phyloP scores from a whole-genome alignment of 2,888 invertebrate genomes.

The Agrochola circellaris region DNA sequence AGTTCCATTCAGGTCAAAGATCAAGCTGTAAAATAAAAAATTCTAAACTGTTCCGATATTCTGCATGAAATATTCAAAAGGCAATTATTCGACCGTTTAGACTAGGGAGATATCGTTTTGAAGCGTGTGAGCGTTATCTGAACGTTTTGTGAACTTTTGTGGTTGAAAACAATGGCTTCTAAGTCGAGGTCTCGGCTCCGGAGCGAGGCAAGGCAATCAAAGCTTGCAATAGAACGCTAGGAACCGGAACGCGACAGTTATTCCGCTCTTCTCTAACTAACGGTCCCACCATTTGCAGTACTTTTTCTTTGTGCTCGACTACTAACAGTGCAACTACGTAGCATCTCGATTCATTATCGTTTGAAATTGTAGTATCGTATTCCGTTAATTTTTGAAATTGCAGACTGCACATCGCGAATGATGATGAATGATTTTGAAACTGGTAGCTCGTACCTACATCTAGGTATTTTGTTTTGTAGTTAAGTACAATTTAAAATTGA shows the following conservation, averaged over 20 bases:
- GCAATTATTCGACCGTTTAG: slow-evolving; percentile 54
- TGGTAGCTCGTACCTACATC: not conserved
- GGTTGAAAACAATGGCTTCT: slow-evolving; percentile 65
- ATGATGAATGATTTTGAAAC: not conserved
- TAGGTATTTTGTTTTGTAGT: not conserved
- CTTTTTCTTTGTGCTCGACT: slow-evolving; percentile 84
- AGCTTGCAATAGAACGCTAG: slow-evolving; percentile 72
- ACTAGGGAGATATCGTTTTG: slow-evolving; percentile 24
- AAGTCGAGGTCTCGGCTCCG: slow-evolving; percentile 52
- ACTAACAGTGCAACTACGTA: slow-evolving; percentile 66
- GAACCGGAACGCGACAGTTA: slow-evolving; percentile 87
- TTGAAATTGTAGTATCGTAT: slow-evolving; percentile 5
- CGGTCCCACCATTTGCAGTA: slow-evolving; percentile 83
- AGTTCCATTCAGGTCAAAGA: slow-evolving; percentile 50
- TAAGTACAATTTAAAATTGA: not conserved
- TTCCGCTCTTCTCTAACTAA: slow-evolving; percentile 81
- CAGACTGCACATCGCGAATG: not conserved
- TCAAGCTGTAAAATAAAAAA: slow-evolving; percentile 41
- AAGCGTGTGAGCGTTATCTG: slow-evolving; percentile 54
- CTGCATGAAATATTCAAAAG: slow-evolving; percentile 49
- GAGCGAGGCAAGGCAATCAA: slow-evolving; percentile 68
- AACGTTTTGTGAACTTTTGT: slow-evolving; percentile 41
- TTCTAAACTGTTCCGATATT: slow-evolving; percentile 27
- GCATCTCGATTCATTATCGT: slow-evolving; percentile 50
- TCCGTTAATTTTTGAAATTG: not conserved